phyloP scores from a whole-genome alignment of 2,888 invertebrate species.

The Amphipyra berbera region DNA sequence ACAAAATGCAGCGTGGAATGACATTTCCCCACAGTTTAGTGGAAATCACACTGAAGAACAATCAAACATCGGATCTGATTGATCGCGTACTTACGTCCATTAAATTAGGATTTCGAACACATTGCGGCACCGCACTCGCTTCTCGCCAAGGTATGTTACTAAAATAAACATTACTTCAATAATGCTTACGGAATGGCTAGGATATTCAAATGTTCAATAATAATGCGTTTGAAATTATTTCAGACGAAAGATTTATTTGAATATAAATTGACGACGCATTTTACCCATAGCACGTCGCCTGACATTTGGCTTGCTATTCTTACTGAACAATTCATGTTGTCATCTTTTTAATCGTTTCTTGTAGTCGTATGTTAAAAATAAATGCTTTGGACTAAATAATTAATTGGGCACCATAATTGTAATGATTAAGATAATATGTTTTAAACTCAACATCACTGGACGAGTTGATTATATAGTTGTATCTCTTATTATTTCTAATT shows the following conservation, averaged over 20 bases:
- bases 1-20: too few relatives aligned
- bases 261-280: conserved; percentile 7
- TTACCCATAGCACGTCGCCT: neutral
- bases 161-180: conserved; percentile 38
- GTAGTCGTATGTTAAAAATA: too few relatives aligned
- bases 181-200: conserved; percentile 11
- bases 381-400: too few relatives aligned
- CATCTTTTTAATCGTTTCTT: too few relatives aligned
- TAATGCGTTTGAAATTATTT: conserved; percentile 21
- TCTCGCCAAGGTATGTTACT: conserved; percentile 14
- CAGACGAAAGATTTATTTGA: conserved; percentile 29
- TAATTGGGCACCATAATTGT: too few relatives aligned
- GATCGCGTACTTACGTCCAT: conserved; percentile 3
- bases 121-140: conserved; percentile 18
- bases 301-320: neutral
- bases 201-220: conserved; percentile 15
- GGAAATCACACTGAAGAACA: conserved; percentile 3
- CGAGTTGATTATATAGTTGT: too few relatives aligned
- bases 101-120: conserved; percentile 30
- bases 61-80: conserved; percentile 11
- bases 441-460: too few relatives aligned
- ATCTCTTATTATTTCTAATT: too few relatives aligned
- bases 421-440: too few relatives aligned
- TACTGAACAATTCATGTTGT: too few relatives aligned
- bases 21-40: neutral